Evolutionary conservation across 2,113 vertebrate genomes (phyloP).

Genomic region (Macroglossus sobrinus): DNA sequence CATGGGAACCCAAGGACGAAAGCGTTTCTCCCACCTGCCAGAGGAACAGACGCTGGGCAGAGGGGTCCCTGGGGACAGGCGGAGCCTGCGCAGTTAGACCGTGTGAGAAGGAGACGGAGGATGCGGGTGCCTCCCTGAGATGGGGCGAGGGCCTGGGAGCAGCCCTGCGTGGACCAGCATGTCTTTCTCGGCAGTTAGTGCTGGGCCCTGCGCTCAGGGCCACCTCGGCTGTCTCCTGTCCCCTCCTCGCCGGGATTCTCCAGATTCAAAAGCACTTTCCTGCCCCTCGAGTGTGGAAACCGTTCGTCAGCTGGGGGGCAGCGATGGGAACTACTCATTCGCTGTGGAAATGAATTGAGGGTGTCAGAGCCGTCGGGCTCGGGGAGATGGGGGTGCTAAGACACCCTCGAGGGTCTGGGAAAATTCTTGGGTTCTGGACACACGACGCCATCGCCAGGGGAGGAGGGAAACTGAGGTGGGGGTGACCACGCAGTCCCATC

Average conservation of each 20-base stretch:
- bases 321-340: neutral
- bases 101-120: neutral
- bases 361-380: rapidly evolving
- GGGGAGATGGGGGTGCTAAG: rapidly evolving
- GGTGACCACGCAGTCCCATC: rapidly evolving
- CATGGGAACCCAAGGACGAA: constrained; percentile 18
- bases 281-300: neutral
- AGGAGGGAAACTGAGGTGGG: neutral
- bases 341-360: neutral
- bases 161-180: neutral
- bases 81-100: neutral
- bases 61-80: neutral
- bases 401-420: neutral
- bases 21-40: neutral
- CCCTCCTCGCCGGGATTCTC: neutral
- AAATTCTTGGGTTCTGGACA: neutral
- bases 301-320: neutral
- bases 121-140: neutral
- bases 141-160: neutral
- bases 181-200: neutral
- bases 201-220: neutral
- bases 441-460: neutral
- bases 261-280: neutral
- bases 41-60: neutral
- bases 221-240: neutral